These are phyloP conservation scores for Glossophaga mutica DNA, from an alignment of 2,797 vertebrate species.

Conservation along the genomic window DNA sequence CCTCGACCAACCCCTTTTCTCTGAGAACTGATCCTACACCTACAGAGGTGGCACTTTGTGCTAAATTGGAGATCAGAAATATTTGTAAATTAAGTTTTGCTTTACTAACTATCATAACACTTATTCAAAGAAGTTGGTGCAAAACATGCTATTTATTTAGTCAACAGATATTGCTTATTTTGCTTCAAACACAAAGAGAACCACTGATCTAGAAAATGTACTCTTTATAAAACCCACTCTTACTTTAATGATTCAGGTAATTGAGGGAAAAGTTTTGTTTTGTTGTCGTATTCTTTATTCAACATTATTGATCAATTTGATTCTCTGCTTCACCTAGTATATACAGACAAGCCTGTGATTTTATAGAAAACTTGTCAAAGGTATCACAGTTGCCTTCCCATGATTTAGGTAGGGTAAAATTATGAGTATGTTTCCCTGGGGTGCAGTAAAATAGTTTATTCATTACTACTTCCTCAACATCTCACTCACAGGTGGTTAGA, in stretches of 20 bases:
- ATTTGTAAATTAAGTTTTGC: conserved; percentile 17
- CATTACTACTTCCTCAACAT: conserved; percentile 67
- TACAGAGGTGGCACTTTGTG: neutral
- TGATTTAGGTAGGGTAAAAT: conserved; percentile 43
- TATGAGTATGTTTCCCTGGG: conserved; percentile 62
- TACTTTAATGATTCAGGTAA: neutral
- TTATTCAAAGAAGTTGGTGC: conserved; percentile 4
- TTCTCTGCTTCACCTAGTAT: conserved; percentile 18
- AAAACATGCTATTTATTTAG: neutral
- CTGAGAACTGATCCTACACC: neutral
- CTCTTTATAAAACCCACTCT: neutral
- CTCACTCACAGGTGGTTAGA: conserved; percentile 68
- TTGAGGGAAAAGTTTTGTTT: conserved; percentile 12
- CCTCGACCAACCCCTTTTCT: neutral
- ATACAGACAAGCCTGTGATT: conserved; percentile 31
- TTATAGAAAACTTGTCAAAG: conserved; percentile 37
- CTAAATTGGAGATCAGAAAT: neutral
- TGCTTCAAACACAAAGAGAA: neutral
- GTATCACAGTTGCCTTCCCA: conserved; percentile 22
- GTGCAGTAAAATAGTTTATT: conserved; percentile 68
- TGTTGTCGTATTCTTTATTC: conserved; percentile 21
- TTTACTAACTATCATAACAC: neutral
- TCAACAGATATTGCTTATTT: neutral
- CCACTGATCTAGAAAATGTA: neutral
- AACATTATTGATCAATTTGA: neutral